Base-by-base conservation (phyloP, 2,888 invertebrate genomes). In the Pyralis farinalis region DNA sequence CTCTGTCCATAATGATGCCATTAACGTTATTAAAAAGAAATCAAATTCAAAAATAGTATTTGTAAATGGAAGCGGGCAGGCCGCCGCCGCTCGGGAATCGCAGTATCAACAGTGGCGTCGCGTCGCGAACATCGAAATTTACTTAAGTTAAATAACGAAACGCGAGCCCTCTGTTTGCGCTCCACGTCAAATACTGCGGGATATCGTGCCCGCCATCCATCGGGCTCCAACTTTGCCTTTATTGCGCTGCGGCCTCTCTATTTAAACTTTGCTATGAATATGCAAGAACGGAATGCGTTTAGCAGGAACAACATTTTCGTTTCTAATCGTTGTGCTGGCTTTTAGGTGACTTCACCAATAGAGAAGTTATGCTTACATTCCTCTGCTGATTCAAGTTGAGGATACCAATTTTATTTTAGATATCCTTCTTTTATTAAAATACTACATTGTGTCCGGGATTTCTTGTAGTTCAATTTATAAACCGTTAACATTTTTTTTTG, bases 121-220 rank as follows among this genome's bases (percentile, higher is more conserved):
- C 62, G 61, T 57, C 62, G 75, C 70, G 79, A 83, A 88, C 86
- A 88, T 82, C 75, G 85, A 85, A 88, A 88, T 87, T 87, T 88
- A 88, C 87, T 88, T 87, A 87, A 82, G 84, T 84, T 85, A 82
- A 32, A 32, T 12, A 11, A 31, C 12, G 11, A 12, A 84, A 78
- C 75, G 12, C 31, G 31, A 32, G 12, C 11, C 21, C 4, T 34
- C 25, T 12, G 60, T 88, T 87, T 87, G 80, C 80, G 44, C 53
- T 54, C 58, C 65, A 76, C 75, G 77, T 72, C 85, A 83, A 84
- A 82, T 74, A 84, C 32, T 37, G 32, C 32, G 25, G 37, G 34
- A 36, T 37, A 32, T 42, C 32, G 37, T 35, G 37, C 25, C 33
- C 32, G 31, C 37, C 32, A 33, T 33, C 32, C 32, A 59, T 61